These are phyloP conservation scores for Notodonta dromedarius DNA, from an alignment of 2,888 invertebrate genomes.

Conservation along the genomic window DNA sequence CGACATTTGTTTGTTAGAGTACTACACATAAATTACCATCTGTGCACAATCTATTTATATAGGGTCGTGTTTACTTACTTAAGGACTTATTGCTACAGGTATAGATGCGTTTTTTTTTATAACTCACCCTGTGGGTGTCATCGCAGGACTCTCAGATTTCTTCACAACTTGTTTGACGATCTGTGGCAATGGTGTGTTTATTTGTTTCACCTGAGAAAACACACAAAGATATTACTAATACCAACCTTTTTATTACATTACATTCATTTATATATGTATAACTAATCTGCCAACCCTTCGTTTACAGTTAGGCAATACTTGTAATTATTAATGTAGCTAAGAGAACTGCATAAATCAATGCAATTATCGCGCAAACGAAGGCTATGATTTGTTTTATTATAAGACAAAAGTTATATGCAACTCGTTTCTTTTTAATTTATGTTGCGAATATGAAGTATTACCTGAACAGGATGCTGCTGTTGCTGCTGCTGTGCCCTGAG, in stretches of 20 bases:
- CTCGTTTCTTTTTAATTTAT: not conserved
- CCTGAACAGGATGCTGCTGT: slow-evolving; percentile 73
- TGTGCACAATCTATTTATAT: too few species aligned
- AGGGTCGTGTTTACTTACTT: too few species aligned
- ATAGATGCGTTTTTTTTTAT: not conserved
- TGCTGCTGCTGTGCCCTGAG: slow-evolving; percentile 72
- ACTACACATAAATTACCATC: too few species aligned
- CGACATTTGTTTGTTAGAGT: too few species aligned
- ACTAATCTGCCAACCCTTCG: too few species aligned
- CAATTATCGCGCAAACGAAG: too few species aligned
- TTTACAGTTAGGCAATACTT: too few species aligned
- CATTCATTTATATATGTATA: too few species aligned
- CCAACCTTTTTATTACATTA: not conserved
- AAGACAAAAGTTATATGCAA: not conserved
- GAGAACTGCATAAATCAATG: too few species aligned
- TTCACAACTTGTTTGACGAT: slow-evolving; percentile 68
- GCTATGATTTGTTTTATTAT: too few species aligned
- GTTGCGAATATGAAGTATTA: slow-evolving; percentile 10
- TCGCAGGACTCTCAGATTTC: slow-evolving; percentile 65
- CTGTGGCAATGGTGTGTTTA: slow-evolving; percentile 68
- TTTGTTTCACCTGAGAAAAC: slow-evolving; percentile 66
- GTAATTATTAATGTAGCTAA: too few species aligned
- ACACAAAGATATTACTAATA: not conserved
- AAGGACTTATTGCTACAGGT: too few species aligned
- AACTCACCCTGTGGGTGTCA: slow-evolving; percentile 76